Conservation (phyloP, 2,113 vertebrate species). For the Sterna hirundo region DNA sequence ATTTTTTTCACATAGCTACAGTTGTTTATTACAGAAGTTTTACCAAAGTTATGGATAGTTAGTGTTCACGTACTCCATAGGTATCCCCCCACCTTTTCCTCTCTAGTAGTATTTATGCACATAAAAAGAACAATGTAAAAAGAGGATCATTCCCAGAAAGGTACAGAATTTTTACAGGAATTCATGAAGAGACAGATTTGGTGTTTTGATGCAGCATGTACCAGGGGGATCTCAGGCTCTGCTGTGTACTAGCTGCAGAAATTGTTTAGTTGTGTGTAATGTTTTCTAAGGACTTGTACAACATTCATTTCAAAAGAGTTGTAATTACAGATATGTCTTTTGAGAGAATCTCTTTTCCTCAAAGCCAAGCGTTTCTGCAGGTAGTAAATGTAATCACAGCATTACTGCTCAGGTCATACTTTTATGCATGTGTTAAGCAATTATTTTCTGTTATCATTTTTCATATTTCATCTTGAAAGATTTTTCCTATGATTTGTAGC, state of each 20-base stretch:
- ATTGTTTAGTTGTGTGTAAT: neutral
- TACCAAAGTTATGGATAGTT: neutral
- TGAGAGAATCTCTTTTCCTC: neutral
- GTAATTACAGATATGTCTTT: constrained; percentile 17
- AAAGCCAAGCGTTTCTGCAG: neutral
- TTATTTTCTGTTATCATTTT: constrained; percentile 10
- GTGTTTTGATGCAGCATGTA: neutral
- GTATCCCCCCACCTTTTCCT: neutral
- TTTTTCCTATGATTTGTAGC: neutral
- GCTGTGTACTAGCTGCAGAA: neutral
- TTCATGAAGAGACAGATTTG: neutral
- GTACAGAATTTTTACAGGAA: neutral
- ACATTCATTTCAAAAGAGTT: neutral
- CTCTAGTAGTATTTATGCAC: neutral
- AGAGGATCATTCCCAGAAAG: neutral
- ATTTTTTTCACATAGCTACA: neutral
- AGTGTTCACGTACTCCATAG: neutral
- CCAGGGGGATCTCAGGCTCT: neutral
- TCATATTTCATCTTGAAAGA: neutral
- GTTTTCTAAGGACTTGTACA: neutral
- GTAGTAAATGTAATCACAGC: neutral
- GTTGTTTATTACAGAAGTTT: neutral
- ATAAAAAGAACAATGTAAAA: neutral
- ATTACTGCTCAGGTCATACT: neutral
- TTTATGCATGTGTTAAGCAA: neutral